phyloP scores from a whole-genome alignment of 2,113 vertebrate genomes.

The Psophia crepitans region DNA sequence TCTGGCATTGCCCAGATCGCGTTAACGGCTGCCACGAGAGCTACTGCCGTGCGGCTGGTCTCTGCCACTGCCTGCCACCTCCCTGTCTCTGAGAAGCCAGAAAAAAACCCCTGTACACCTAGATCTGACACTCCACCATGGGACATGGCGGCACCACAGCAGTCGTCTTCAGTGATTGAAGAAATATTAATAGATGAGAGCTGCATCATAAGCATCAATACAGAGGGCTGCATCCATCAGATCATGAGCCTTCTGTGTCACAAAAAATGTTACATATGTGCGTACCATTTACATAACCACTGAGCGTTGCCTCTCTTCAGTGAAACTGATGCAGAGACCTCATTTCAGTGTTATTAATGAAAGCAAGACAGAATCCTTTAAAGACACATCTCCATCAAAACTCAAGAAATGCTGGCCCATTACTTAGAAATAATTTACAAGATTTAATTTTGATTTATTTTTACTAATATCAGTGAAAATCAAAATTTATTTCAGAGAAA shows the following conservation, averaged over 20 bases:
- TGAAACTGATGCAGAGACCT: not conserved
- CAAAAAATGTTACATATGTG: not conserved
- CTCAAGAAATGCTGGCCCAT: not conserved
- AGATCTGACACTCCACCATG: too few relatives aligned
- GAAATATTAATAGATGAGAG: not conserved
- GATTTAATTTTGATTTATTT: not conserved
- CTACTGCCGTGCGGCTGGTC: too few relatives aligned
- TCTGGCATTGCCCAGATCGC: too few relatives aligned
- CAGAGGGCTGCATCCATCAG: not conserved
- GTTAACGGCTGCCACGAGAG: too few relatives aligned
- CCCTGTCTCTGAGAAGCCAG: too few relatives aligned
- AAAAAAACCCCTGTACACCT: too few relatives aligned
- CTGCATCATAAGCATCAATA: not conserved
- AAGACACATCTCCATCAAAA: not conserved
- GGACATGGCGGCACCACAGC: too few relatives aligned
- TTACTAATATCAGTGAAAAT: not conserved
- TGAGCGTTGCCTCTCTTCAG: not conserved
- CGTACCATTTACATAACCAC: not conserved
- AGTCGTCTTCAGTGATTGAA: too few relatives aligned
- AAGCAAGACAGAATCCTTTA: not conserved
- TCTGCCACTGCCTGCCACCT: too few relatives aligned
- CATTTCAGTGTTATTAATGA: not conserved
- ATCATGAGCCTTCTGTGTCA: not conserved
- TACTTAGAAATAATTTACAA: not conserved
- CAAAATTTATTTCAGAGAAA: not conserved